Conservation (phyloP, 2,888 invertebrate species). For the Brachyptera putata region DNA sequence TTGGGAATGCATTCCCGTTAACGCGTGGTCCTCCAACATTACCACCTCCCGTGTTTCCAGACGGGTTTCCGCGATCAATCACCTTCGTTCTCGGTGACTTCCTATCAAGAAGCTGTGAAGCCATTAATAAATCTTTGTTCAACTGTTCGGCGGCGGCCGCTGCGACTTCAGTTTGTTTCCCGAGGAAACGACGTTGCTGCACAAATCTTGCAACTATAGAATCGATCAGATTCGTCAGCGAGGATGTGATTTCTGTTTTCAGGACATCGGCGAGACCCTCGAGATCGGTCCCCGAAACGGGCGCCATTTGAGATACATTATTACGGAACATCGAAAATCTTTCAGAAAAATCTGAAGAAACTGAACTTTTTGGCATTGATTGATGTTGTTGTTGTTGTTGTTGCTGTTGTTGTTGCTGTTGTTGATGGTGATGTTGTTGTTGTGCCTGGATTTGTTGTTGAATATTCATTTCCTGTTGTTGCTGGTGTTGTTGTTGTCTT, state of each 20-base stretch:
- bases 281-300: constrained; percentile 72
- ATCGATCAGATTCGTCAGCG: constrained; percentile 79
- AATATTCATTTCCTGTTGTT: constrained; percentile 50
- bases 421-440: constrained; percentile 53
- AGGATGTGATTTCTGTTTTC: constrained; percentile 84
- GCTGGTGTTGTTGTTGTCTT: constrained; percentile 49
- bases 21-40: constrained; percentile 28
- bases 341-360: constrained; percentile 61
- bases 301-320: constrained; percentile 48
- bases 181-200: constrained; percentile 70
- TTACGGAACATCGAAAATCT: constrained; percentile 71
- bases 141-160: constrained; percentile 74
- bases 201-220: constrained; percentile 81
- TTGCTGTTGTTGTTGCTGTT: constrained; percentile 50
- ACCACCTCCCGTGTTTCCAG: constrained; percentile 28
- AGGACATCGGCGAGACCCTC: constrained; percentile 87
- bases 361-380: constrained; percentile 39
- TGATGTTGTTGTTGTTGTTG: constrained; percentile 46
- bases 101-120: constrained; percentile 74
- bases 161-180: constrained; percentile 69
- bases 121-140: constrained; percentile 78
- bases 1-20: constrained; percentile 44
- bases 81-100: constrained; percentile 79
- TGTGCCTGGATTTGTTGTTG: constrained; percentile 53
- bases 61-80: constrained; percentile 54